Evolutionary conservation across 2,888 invertebrate species (phyloP).

Genomic region (Hetaerina titia): DNA sequence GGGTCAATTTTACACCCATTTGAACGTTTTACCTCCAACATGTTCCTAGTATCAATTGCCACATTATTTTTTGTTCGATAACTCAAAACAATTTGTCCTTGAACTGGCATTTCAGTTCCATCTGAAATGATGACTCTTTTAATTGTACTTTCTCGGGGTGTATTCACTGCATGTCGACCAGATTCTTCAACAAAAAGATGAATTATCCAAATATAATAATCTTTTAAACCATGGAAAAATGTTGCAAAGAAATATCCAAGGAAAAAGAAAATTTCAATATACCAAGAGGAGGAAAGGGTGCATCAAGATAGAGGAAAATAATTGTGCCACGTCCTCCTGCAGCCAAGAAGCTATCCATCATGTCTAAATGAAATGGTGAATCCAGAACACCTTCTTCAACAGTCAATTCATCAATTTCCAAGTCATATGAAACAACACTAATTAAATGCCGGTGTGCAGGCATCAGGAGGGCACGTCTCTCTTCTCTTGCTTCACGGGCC

Average conservation of each 20-base stretch:
- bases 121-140: constrained; percentile 80
- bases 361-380: constrained; percentile 81
- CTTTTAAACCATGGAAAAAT: background rate
- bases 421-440: constrained; percentile 82
- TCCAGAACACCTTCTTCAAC: constrained; percentile 87
- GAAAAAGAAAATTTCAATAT: constrained; percentile 71
- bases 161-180: constrained; percentile 81
- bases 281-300: constrained; percentile 84
- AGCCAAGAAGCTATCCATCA: constrained; percentile 82
- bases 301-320: constrained; percentile 84
- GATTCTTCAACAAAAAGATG: constrained; percentile 67
- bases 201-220: background rate
- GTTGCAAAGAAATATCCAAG: constrained; percentile 8
- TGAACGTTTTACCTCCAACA: constrained; percentile 81
- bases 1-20: background rate
- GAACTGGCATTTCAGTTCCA: constrained; percentile 80
- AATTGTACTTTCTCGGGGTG: constrained; percentile 71
- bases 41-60: constrained; percentile 82
- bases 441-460: constrained; percentile 83
- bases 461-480: constrained; percentile 77
- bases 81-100: constrained; percentile 84
- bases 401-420: constrained; percentile 79
- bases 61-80: constrained; percentile 83
- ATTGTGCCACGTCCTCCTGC: constrained; percentile 82
- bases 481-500: constrained; percentile 81